Conservation (phyloP, 92 coral and sea anemone species). For the Epizoanthus ramosus region DNA sequence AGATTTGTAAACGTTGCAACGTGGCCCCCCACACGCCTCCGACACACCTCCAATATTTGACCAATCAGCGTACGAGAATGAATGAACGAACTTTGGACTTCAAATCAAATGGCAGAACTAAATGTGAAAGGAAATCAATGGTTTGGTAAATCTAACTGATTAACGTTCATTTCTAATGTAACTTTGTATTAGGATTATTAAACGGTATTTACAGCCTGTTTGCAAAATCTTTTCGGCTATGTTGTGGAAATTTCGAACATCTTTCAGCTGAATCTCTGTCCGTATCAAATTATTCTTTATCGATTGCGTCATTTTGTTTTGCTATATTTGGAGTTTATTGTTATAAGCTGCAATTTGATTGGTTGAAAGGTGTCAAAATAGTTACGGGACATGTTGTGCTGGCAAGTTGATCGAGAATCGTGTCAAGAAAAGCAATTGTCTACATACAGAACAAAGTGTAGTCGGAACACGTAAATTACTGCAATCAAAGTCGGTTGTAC, state of each 20-base stretch:
- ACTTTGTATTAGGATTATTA: neutral
- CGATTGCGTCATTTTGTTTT: conserved; percentile 16
- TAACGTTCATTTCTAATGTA: neutral
- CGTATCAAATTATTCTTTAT: neutral
- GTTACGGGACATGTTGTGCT: too few relatives aligned
- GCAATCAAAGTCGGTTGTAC: too few relatives aligned
- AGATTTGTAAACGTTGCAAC: neutral
- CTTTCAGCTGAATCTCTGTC: neutral
- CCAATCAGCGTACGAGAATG: conserved; percentile 20
- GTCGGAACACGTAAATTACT: too few relatives aligned
- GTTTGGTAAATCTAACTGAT: neutral
- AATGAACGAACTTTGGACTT: conserved; percentile 27
- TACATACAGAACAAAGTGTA: too few relatives aligned
- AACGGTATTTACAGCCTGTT: neutral
- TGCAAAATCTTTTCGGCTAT: neutral
- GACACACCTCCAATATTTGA: conserved; percentile 15
- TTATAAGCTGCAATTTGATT: conserved; percentile 39
- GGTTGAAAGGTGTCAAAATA: conserved; percentile 17
- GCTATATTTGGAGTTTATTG: conserved; percentile 11
- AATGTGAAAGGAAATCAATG: neutral
- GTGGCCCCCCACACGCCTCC: conserved; percentile 33
- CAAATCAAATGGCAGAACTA: too few relatives aligned
- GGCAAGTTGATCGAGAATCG: neutral
- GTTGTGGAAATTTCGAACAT: neutral
- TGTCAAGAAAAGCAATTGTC: neutral